Conservation (phyloP, 2,113 vertebrate genomes). For the Eubucco bourcierii region DNA sequence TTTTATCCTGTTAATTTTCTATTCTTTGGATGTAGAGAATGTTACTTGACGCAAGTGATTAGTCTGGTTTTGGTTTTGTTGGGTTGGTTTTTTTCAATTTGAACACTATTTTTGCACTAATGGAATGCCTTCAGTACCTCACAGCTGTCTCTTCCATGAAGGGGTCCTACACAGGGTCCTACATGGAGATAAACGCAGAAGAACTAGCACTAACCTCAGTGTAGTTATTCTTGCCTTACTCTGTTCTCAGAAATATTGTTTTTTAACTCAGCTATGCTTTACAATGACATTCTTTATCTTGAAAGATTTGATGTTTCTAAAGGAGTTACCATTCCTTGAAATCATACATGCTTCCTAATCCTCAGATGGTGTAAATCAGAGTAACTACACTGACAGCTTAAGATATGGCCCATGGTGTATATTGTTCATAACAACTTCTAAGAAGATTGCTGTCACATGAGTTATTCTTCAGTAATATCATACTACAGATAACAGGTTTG, state of each 20-base stretch:
- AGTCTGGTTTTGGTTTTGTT: not conserved
- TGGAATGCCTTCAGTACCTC: not conserved
- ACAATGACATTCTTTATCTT: not conserved
- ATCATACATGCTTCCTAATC: not conserved
- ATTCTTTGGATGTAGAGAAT: not conserved
- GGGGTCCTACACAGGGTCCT: not conserved
- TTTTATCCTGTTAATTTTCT: not conserved
- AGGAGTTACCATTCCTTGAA: not conserved
- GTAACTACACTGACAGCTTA: slow-evolving; percentile 1
- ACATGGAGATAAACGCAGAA: not conserved
- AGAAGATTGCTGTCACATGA: not conserved
- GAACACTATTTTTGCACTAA: not conserved
- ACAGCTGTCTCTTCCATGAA: not conserved
- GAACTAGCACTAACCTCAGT: not conserved
- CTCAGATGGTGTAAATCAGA: slow-evolving; percentile 7
- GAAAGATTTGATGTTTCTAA: slow-evolving; percentile 13
- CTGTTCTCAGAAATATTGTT: not conserved
- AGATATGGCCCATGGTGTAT: not conserved
- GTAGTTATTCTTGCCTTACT: not conserved
- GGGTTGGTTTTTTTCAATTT: not conserved
- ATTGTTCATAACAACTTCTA: not conserved
- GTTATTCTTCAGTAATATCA: slow-evolving; percentile 7
- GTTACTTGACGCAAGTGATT: rapidly evolving
- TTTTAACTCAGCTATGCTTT: not conserved
- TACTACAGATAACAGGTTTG: not conserved